A percentile compares a stretch with the other conserved stretches of the same genome.
phyloP scores from a whole-genome alignment of 2,113 vertebrate species.

The Zosterops pallidus region DNA sequence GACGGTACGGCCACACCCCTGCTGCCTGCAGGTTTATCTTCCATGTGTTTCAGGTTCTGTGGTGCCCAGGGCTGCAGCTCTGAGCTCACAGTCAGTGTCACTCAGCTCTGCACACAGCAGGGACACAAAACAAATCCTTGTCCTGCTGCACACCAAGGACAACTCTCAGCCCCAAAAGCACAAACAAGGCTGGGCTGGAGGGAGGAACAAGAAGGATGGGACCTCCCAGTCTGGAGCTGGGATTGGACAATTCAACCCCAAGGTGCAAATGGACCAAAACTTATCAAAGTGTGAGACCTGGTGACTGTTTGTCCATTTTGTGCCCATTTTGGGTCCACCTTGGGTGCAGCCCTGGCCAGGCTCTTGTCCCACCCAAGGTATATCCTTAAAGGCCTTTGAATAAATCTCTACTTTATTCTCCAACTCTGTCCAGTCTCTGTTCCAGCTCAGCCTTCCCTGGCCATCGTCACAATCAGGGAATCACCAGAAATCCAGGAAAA shows the following conservation, averaged over 20 bases:
- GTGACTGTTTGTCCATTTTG: neutral
- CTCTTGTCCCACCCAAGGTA: neutral
- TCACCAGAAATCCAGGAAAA: fast-evolving
- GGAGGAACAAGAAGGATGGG: neutral
- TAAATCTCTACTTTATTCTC: neutral
- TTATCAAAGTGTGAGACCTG: neutral
- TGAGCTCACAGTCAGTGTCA: neutral
- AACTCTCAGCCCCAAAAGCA: neutral
- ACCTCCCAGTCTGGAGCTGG: too few species aligned
- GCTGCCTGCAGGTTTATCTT: too few species aligned
- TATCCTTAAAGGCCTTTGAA: neutral
- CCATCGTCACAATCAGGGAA: neutral
- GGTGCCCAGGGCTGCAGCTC: neutral
- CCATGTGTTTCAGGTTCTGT: neutral
- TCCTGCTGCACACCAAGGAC: neutral
- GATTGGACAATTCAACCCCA: neutral
- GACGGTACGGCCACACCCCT: constrained; percentile 78
- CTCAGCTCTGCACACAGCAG: neutral
- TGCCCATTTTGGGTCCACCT: neutral
- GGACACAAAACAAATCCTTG: neutral
- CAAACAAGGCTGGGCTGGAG: neutral
- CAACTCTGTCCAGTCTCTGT: neutral
- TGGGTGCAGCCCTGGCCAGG: neutral
- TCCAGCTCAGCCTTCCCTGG: too few species aligned
- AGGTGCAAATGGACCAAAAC: neutral